Percentiles rank a stretch among this genome's conserved stretches.
phyloP scores from a whole-genome alignment of 2,113 vertebrate genomes.

The Anser brachyrhynchus region DNA sequence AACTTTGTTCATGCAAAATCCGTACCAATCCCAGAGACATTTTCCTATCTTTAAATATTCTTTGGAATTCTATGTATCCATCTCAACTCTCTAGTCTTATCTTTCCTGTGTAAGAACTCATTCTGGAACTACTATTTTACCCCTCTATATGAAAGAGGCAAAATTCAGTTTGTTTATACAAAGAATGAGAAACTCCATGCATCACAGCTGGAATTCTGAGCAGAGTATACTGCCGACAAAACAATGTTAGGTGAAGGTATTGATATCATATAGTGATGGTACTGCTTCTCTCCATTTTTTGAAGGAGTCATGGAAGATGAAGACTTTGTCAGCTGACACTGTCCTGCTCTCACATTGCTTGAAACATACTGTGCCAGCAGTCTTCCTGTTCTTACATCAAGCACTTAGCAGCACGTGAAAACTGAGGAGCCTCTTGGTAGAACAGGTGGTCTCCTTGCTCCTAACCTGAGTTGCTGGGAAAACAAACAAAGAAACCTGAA shows the following conservation, averaged over 20 bases:
- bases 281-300: neutral
- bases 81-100: accelerated
- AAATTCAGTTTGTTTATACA: neutral
- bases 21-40: neutral
- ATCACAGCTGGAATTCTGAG: neutral
- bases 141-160: neutral
- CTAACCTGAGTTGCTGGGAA: neutral
- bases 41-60: neutral
- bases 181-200: neutral
- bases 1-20: neutral
- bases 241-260: neutral
- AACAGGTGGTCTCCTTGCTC: neutral
- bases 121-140: neutral
- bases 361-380: neutral
- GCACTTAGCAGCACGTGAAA: neutral
- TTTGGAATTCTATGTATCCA: neutral
- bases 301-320: neutral
- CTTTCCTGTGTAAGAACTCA: neutral
- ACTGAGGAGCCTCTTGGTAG: neutral
- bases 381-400: neutral
- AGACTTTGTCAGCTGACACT: neutral
- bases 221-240: neutral
- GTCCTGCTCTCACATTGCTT: neutral
- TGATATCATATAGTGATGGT: neutral
- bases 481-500: neutral